Conservation (phyloP, 2,113 vertebrate species). For the Rana temporaria region DNA sequence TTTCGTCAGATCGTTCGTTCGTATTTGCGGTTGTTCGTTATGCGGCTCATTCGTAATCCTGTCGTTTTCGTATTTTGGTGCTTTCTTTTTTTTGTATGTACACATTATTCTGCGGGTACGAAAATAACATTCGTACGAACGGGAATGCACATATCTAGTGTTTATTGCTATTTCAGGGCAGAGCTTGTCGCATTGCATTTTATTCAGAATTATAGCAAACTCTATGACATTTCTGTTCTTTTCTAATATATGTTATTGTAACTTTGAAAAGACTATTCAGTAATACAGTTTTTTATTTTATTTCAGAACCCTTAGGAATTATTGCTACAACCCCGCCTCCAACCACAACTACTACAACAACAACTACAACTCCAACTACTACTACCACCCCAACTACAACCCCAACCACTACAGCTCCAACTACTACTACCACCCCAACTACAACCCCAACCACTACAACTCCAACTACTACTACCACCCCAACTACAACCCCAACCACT, state of each 20-base stretch:
- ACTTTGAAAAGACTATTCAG: no score
- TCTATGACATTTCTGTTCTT: not conserved
- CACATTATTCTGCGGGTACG: no score
- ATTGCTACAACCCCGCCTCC: not conserved
- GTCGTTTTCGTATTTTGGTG: no score
- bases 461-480: no score
- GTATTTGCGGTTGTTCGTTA: no score
- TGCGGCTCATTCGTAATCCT: no score
- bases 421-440: not conserved
- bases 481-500: no score
- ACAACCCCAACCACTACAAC: not conserved
- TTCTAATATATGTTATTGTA: not conserved
- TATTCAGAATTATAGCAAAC: not conserved
- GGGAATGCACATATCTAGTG: no score
- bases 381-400: not conserved
- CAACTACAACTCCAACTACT: not conserved
- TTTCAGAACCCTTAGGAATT: not conserved
- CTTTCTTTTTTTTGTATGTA: no score
- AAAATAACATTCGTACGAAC: no score
- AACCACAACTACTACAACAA: not conserved
- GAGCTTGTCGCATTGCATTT: not conserved
- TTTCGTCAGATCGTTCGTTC: no score
- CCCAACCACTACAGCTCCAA: not conserved
- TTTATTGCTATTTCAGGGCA: not conserved
- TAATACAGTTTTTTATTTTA: not conserved